phyloP scores from a whole-genome alignment of 2,113 vertebrate genomes.

The Myodes glareolus region DNA sequence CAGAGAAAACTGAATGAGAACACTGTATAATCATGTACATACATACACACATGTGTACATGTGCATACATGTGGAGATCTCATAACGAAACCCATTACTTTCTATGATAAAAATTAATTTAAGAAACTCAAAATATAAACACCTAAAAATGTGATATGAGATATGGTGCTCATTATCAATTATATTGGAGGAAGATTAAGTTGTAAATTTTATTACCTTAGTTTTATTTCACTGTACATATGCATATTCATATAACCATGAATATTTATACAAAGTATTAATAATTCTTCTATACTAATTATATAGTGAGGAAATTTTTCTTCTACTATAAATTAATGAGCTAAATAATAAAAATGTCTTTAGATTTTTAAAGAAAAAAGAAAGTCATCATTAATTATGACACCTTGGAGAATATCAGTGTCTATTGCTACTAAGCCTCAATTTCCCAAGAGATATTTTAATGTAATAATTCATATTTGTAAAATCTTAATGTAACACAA shows the following conservation, averaged over 20 bases:
- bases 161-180: background rate
- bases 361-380: background rate
- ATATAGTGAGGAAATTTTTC: background rate
- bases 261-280: background rate
- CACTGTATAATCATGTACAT: background rate
- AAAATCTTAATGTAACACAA: background rate
- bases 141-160: background rate
- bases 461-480: background rate
- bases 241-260: background rate
- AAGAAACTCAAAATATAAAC: background rate
- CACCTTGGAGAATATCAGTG: background rate
- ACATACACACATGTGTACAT: background rate
- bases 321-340: background rate
- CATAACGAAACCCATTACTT: background rate
- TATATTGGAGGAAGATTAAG: background rate
- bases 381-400: background rate
- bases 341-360: constrained; percentile 22
- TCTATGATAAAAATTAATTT: background rate
- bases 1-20: background rate
- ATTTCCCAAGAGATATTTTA: background rate
- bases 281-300: background rate
- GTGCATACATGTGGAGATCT: background rate
- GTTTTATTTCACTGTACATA: background rate
- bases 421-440: background rate
- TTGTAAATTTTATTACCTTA: background rate